These are phyloP conservation scores for Holothuria leucospilota DNA, from an alignment of 53 echinoderm and acorn worm genomes.

Conservation along the genomic window DNA sequence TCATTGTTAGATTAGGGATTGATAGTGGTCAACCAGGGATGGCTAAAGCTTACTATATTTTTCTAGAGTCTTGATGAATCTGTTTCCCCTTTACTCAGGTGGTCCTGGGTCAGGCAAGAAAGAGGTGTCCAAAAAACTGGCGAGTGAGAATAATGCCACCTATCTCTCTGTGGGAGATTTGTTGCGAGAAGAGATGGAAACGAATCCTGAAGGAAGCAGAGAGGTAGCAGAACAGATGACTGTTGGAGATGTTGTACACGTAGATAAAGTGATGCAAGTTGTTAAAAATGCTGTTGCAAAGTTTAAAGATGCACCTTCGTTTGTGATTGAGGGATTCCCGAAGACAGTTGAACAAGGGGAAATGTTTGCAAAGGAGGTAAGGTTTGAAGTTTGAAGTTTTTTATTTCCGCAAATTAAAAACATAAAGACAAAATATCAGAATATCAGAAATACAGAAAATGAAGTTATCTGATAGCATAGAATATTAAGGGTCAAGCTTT, in stretches of 20 bases:
- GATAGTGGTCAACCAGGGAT: no score
- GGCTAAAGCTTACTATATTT: no score
- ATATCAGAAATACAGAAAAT: no score
- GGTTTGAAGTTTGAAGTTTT: background rate
- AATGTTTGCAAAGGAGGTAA: conserved; percentile 63
- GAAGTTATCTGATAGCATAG: no score
- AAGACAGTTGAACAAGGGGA: conserved; percentile 71
- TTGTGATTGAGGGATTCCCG: conserved; percentile 82
- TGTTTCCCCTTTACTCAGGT: conserved; percentile 44
- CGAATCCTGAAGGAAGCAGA: conserved; percentile 58
- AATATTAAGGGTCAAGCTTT: no score
- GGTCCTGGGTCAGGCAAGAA: conserved; percentile 84
- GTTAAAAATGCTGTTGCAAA: conserved; percentile 48
- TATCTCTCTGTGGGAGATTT: conserved; percentile 78
- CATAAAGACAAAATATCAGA: no score
- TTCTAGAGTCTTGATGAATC: no score
- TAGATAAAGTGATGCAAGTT: conserved; percentile 49
- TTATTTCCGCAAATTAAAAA: no score
- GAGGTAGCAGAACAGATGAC: conserved; percentile 49
- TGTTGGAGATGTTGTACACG: conserved; percentile 61
- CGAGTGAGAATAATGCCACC: conserved; percentile 48
- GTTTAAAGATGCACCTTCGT: conserved; percentile 44
- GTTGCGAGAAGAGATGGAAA: conserved; percentile 51
- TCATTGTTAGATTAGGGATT: no score
- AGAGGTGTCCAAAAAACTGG: conserved; percentile 72